Conservation (phyloP, 2,888 invertebrate genomes). For the Coelogynopora nodosa region DNA sequence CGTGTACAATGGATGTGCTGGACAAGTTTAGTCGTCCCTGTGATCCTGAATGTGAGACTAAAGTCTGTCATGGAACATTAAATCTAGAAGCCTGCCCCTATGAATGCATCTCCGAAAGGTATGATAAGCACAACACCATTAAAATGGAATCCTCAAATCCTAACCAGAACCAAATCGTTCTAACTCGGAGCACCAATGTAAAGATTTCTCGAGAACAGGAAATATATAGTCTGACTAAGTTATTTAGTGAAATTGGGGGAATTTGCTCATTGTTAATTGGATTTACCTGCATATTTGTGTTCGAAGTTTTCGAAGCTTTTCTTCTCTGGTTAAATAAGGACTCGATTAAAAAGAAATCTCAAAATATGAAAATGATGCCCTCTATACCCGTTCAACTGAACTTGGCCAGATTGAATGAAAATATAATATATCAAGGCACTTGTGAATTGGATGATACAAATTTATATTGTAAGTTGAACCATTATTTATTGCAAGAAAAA, state of each 20-base stretch:
- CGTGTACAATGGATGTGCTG: slow-evolving; percentile 37
- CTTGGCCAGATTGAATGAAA: too few species aligned
- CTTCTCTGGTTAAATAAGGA: slow-evolving; percentile 1
- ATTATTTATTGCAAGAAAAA: too few species aligned
- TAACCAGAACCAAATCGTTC: not conserved
- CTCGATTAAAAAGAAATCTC: too few species aligned
- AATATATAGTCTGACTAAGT: slow-evolving; percentile 33
- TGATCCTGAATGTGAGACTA: not conserved
- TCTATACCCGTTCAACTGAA: too few species aligned
- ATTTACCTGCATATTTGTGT: slow-evolving; percentile 36
- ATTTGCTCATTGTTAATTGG: slow-evolving; percentile 39
- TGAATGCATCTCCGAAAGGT: not conserved
- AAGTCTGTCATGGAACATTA: not conserved
- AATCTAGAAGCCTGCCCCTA: not conserved
- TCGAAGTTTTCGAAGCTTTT: slow-evolving; percentile 34
- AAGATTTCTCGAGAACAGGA: slow-evolving; percentile 30
- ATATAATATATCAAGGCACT: too few species aligned
- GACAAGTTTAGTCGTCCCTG: not conserved
- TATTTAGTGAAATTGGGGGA: slow-evolving; percentile 40
- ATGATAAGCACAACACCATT: not conserved
- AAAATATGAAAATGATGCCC: too few species aligned
- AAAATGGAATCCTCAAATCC: not conserved
- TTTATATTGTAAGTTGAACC: too few species aligned
- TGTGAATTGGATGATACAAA: too few species aligned
- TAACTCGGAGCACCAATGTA: not conserved